Evolutionary conservation across 2,113 vertebrate genomes (phyloP).

Genomic region (Phyllostomus hastatus): DNA sequence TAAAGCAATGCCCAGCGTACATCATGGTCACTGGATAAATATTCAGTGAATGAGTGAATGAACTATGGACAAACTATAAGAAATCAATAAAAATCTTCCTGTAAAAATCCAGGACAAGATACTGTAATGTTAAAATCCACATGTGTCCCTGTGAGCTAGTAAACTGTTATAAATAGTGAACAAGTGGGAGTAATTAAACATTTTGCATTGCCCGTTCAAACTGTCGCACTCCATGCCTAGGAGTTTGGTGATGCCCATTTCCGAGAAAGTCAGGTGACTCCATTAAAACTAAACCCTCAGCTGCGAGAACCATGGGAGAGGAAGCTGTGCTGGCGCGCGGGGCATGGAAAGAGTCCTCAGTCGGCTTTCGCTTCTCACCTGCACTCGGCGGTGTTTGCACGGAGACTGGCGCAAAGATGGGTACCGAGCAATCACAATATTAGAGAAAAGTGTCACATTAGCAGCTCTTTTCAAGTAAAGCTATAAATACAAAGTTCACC

Average conservation of each 20-base stretch:
- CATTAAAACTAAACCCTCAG: neutral
- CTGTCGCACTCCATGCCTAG: neutral
- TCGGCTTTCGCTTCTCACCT: neutral
- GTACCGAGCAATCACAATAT: neutral
- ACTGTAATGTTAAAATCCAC: neutral
- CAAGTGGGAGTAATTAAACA: neutral
- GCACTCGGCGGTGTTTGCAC: neutral
- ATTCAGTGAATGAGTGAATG: neutral
- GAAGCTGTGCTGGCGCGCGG: neutral
- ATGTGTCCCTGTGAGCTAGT: neutral
- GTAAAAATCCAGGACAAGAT: neutral
- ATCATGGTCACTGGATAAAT: neutral
- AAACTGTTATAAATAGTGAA: neutral
- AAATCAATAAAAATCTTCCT: neutral
- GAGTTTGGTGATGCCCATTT: neutral
- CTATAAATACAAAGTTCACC: conserved; percentile 30
- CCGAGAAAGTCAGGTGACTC: neutral
- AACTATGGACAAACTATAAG: neutral
- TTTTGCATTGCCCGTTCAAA: neutral
- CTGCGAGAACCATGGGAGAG: neutral
- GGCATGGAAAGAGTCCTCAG: conserved; percentile 21
- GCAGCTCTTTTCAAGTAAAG: conserved; percentile 29
- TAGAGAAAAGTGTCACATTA: conserved; percentile 7
- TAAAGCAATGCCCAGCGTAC: neutral
- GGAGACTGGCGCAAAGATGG: neutral